Percentiles rank a stretch among this genome's conserved stretches.
Evolutionary conservation across 2,888 invertebrate species (phyloP).

Genomic region (Platycnemis pennipes): DNA sequence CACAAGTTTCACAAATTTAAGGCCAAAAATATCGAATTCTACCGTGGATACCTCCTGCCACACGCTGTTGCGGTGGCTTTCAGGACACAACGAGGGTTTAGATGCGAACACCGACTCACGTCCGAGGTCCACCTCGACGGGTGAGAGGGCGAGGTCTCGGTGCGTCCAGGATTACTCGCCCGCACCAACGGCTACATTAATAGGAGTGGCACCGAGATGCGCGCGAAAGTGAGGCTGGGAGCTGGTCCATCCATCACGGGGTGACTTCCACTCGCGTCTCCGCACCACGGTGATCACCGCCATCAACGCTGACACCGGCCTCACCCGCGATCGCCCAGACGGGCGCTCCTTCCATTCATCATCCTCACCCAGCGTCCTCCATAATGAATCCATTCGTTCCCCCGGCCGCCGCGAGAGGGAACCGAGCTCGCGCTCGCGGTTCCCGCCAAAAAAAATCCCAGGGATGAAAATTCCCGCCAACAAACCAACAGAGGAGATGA

Average conservation of each 20-base stretch:
- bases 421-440: neutral
- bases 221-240: neutral
- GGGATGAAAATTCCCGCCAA: constrained; percentile 22
- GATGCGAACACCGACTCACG: no score
- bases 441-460: neutral
- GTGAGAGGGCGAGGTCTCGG: neutral
- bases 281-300: neutral
- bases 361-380: neutral
- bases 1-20: no score
- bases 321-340: neutral
- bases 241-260: neutral
- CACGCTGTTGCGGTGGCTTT: no score
- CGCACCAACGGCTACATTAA: neutral
- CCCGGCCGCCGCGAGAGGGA: neutral
- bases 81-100: no score
- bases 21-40: no score
- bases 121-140: no score
- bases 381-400: constrained; percentile 20
- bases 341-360: neutral
- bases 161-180: neutral
- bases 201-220: neutral
- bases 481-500: neutral
- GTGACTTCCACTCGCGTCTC: neutral
- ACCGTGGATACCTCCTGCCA: no score
- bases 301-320: neutral